A percentile compares a stretch with the other conserved stretches of the same genome.
Conservation (phyloP, 2,797 vertebrate species). For the Neopelma chrysocephalum region DNA sequence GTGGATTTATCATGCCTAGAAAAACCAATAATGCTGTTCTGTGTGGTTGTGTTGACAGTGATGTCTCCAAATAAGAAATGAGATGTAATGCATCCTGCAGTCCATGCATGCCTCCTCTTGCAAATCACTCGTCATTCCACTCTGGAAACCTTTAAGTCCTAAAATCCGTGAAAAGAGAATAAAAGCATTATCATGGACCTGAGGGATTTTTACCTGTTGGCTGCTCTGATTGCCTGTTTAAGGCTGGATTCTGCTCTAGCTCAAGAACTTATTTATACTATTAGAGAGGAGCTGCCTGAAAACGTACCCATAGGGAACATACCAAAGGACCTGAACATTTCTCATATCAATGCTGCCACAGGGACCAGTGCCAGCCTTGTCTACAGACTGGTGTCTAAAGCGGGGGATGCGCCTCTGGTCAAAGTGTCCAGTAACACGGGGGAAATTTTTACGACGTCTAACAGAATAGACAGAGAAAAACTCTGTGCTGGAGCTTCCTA, state of each 20-base stretch:
- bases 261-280: constrained; percentile 99
- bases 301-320: constrained; percentile 99
- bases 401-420: constrained; percentile 94
- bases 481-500: constrained; percentile 94
- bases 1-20: constrained; percentile 62
- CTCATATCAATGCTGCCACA: constrained; percentile 93
- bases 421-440: constrained; percentile 96
- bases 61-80: constrained; percentile 84
- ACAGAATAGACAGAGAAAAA: constrained; percentile 96
- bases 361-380: constrained; percentile 94
- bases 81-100: constrained; percentile 84
- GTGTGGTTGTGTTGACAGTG: constrained; percentile 89
- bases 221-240: constrained; percentile 92
- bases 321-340: constrained; percentile 99
- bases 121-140: constrained; percentile 72
- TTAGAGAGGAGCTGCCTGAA: constrained; percentile 98
- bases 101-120: constrained; percentile 82
- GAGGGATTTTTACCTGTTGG: constrained; percentile 99
- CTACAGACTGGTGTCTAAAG: constrained; percentile 98
- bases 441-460: constrained; percentile 97
- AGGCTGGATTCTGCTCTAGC: constrained; percentile 96
- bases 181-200: constrained; percentile 94
- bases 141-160: constrained; percentile 79
- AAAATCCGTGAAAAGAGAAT: constrained; percentile 81
- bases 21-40: constrained; percentile 83